Conservation (phyloP, 1,140 invertebrate genomes). For the Pomacea maculata region DNA sequence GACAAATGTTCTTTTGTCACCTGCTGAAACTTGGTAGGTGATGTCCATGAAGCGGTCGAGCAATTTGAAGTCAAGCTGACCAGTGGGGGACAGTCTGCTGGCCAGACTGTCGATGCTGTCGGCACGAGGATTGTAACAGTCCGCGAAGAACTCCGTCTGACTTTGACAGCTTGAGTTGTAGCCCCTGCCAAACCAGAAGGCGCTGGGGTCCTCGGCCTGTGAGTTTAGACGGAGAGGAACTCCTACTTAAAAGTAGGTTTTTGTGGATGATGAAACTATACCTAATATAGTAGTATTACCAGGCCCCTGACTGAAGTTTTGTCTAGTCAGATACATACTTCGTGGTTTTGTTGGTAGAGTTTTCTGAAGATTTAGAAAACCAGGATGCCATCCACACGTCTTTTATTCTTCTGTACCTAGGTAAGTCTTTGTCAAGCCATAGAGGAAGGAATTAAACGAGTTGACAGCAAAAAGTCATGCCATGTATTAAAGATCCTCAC, state of each 20-base stretch:
- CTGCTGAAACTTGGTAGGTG: constrained; percentile 13
- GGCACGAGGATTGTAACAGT: constrained; percentile 32
- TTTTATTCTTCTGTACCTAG: no score
- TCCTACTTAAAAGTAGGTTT: not conserved
- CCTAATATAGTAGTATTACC: no score
- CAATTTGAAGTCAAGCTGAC: not conserved
- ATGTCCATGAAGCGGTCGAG: constrained; percentile 36
- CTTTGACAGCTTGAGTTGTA: constrained; percentile 24
- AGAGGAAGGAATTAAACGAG: no score
- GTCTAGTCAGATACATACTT: not conserved
- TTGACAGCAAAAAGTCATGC: no score
- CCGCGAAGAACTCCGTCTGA: not conserved
- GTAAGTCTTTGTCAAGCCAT: no score
- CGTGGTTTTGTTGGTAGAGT: no score
- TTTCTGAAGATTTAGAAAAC: no score
- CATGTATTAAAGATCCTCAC: no score
- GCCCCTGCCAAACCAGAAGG: constrained; percentile 38
- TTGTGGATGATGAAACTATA: no score
- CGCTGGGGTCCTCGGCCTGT: constrained; percentile 19
- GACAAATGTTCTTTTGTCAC: not conserved
- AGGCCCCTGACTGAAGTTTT: not conserved
- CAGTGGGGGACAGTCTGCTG: constrained; percentile 13
- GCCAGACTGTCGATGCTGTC: constrained; percentile 28
- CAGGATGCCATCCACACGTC: no score
- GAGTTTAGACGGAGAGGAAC: not conserved